phyloP scores from a whole-genome alignment of 2,888 invertebrate species.

The Nasonia oneida region DNA sequence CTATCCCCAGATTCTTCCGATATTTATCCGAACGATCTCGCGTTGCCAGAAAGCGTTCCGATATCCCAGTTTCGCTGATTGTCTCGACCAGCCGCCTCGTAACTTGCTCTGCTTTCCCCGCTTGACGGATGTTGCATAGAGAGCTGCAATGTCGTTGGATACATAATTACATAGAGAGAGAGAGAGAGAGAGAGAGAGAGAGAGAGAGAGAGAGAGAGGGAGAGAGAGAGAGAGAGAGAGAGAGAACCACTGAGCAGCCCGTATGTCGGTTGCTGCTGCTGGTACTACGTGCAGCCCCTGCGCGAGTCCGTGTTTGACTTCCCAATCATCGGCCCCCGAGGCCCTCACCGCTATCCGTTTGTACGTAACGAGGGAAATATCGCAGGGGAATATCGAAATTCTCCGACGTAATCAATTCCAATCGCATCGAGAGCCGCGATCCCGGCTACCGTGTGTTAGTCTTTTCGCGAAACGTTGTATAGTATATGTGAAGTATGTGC shows the following conservation, averaged over 20 bases:
- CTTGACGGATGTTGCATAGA: constrained; percentile 59
- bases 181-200: constrained; percentile 27
- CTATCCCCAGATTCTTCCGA: background rate
- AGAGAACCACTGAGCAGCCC: constrained; percentile 48
- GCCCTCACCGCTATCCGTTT: constrained; percentile 56
- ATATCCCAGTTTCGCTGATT: constrained; percentile 38
- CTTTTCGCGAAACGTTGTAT: constrained; percentile 39
- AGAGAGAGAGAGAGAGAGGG: background rate
- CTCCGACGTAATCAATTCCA: constrained; percentile 59
- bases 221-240: constrained; percentile 14
- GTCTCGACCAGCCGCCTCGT: constrained; percentile 44
- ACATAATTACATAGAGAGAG: constrained; percentile 67
- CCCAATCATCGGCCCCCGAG: constrained; percentile 64
- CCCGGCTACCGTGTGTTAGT: constrained; percentile 13
- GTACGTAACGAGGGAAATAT: constrained; percentile 60
- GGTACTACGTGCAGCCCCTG: constrained; percentile 47
- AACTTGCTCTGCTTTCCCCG: constrained; percentile 63
- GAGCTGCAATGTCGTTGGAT: constrained; percentile 64
- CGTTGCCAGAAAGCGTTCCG: background rate
- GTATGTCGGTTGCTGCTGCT: constrained; percentile 61
- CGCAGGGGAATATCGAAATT: constrained; percentile 61
- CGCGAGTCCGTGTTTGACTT: constrained; percentile 66
- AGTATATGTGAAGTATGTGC: background rate
- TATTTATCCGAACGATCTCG: constrained; percentile 13
- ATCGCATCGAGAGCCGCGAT: constrained; percentile 36